Percentiles rank a stretch among this genome's conserved stretches.
These are phyloP conservation scores for Theodoxus fluviatilis DNA, from an alignment of 2,888 invertebrate species.

Conservation along the genomic window DNA sequence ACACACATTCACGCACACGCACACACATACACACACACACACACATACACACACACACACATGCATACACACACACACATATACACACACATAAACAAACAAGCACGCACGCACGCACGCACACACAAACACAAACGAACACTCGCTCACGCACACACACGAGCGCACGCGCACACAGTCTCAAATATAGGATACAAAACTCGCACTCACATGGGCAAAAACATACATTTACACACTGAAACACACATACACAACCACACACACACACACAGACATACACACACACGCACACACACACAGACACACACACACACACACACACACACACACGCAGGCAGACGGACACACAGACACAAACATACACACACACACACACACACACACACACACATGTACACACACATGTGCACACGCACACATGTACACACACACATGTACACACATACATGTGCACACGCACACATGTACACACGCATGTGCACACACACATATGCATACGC, in stretches of 20 bases:
- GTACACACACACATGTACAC: background rate
- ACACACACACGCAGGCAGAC: background rate
- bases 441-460: conserved; percentile 7
- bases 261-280: conserved; percentile 9
- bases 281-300: background rate
- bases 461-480: conserved; percentile 9
- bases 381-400: conserved; percentile 7
- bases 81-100: background rate
- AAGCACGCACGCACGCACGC: no score
- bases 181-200: no score
- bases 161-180: conserved; percentile 10
- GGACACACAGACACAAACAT: background rate
- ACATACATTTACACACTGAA: no score
- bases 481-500: background rate
- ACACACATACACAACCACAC: conserved; percentile 4
- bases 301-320: conserved; percentile 10
- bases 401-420: conserved; percentile 11
- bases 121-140: background rate
- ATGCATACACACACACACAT: background rate
- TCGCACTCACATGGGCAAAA: no score
- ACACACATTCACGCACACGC: background rate
- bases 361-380: background rate
- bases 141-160: conserved; percentile 13
- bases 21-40: background rate
- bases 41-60: conserved; percentile 2